Conservation (phyloP, 2,113 vertebrate genomes). For the Gopherus evgoodei region DNA sequence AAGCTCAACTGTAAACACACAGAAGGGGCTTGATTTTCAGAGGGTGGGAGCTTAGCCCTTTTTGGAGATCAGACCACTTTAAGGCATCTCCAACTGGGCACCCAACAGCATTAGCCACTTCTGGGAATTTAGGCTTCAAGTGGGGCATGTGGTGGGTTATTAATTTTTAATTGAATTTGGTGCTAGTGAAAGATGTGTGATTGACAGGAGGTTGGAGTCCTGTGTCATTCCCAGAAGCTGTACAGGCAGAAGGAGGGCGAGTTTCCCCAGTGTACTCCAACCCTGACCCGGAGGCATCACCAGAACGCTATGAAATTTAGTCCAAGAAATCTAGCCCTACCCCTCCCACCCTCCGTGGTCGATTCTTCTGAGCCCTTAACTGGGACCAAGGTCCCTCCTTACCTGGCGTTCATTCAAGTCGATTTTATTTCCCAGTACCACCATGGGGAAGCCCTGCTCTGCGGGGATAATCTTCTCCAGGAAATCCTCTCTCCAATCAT, state of each 20-base stretch:
- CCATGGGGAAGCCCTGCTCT: slow-evolving; percentile 81
- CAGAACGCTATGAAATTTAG: neutral
- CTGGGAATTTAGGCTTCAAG: neutral
- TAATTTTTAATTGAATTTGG: neutral
- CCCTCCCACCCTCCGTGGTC: fast-evolving
- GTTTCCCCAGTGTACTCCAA: neutral
- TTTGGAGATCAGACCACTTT: neutral
- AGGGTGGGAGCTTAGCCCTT: neutral
- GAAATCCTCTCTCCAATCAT: slow-evolving; percentile 82
- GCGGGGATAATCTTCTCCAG: slow-evolving; percentile 77
- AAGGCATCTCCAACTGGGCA: neutral
- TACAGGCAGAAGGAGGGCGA: neutral
- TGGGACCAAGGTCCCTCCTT: neutral
- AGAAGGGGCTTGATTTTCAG: neutral
- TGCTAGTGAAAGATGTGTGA: neutral
- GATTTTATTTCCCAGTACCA: slow-evolving; percentile 86
- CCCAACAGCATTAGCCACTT: neutral
- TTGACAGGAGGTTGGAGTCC: neutral
- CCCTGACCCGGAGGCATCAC: neutral
- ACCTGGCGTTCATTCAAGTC: slow-evolving; percentile 84
- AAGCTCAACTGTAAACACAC: neutral
- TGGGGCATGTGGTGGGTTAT: neutral
- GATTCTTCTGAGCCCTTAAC: neutral
- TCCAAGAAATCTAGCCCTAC: neutral
- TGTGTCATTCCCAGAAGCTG: neutral